These are phyloP conservation scores for Sylvicola cinctus DNA, from an alignment of 2,888 invertebrate genomes.

Conservation along the genomic window DNA sequence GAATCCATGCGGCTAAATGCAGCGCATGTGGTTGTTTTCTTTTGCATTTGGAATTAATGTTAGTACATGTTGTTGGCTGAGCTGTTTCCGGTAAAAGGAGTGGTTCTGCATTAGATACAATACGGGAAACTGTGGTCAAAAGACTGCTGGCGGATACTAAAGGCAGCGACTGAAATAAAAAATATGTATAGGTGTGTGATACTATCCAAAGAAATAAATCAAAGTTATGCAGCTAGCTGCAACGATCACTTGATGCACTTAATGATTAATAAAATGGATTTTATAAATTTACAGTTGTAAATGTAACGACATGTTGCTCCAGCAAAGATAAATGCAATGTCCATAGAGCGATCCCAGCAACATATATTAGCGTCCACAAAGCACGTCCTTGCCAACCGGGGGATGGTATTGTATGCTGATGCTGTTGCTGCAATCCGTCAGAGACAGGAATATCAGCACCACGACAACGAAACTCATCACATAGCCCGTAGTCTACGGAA, in stretches of 20 bases:
- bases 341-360: conserved; percentile 30
- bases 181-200: conserved; percentile 12
- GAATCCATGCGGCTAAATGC: conserved; percentile 27
- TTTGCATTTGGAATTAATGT: too few species aligned
- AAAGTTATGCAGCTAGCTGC: background rate
- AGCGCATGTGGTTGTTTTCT: conserved; percentile 16
- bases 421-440: conserved; percentile 10
- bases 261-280: conserved; percentile 4
- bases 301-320: conserved; percentile 12
- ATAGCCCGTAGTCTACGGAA: conserved; percentile 36
- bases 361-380: conserved; percentile 33
- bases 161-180: too few species aligned
- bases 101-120: conserved; percentile 23
- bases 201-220: conserved; percentile 11
- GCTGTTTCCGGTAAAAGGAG: conserved; percentile 7
- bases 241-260: background rate
- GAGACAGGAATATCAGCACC: conserved; percentile 26
- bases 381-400: conserved; percentile 29
- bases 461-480: conserved; percentile 37
- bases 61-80: conserved; percentile 8
- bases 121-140: conserved; percentile 29
- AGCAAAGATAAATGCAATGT: conserved; percentile 23
- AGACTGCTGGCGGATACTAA: conserved; percentile 20
- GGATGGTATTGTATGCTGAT: conserved; percentile 6
- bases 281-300: conserved; percentile 7